These are phyloP conservation scores for Tinamus major DNA, from an alignment of 2,797 vertebrate species.

Conservation along the genomic window DNA sequence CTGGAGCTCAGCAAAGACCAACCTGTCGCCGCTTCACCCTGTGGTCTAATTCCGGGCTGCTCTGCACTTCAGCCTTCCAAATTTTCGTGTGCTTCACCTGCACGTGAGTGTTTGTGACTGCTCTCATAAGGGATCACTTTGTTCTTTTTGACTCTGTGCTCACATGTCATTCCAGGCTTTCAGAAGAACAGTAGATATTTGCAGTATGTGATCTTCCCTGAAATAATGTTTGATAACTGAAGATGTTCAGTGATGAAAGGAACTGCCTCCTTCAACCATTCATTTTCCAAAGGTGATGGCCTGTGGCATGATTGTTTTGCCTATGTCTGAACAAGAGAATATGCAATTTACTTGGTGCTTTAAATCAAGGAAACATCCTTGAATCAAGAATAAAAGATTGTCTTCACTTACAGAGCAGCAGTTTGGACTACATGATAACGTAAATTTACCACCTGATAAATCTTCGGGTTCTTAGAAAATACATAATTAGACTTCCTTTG, in stretches of 20 bases:
- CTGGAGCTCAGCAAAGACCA: neutral
- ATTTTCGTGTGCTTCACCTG: neutral
- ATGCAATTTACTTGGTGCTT: neutral
- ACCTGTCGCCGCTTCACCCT: neutral
- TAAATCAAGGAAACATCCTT: slow-evolving; percentile 26
- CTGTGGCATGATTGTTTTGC: slow-evolving; percentile 14
- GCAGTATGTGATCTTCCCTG: neutral
- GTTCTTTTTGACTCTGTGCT: neutral
- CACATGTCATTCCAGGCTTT: neutral
- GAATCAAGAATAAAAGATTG: slow-evolving; percentile 5
- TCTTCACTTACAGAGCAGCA: neutral
- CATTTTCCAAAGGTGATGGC: slow-evolving; percentile 25
- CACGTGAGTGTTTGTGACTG: neutral
- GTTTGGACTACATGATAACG: neutral
- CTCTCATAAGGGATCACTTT: accelerated
- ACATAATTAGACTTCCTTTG: slow-evolving; percentile 16
- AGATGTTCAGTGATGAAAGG: neutral
- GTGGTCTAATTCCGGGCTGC: neutral
- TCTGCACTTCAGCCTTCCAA: neutral
- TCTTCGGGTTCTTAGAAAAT: neutral
- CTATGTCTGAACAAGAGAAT: neutral
- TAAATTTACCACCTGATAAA: slow-evolving; percentile 19
- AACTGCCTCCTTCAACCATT: slow-evolving; percentile 1
- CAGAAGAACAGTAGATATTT: neutral
- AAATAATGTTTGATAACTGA: neutral